Evolutionary conservation across 2,797 vertebrate genomes (phyloP).

Genomic region (Scarus forsteni): DNA sequence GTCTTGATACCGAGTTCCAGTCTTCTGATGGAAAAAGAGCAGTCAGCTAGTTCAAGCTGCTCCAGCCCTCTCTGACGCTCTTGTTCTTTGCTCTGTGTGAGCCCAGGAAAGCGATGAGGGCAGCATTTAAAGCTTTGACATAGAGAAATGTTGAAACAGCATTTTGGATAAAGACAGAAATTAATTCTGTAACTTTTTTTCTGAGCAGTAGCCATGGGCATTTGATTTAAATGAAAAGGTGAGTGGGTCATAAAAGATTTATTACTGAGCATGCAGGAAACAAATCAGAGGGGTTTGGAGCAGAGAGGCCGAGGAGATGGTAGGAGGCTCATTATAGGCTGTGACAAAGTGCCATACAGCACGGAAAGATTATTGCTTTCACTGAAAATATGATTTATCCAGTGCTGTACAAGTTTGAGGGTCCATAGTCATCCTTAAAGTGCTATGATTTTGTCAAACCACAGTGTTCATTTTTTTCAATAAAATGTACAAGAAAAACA

Average conservation of each 20-base stretch:
- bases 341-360: not conserved
- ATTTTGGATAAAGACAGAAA: slow-evolving; percentile 53
- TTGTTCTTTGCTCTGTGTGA: slow-evolving; percentile 19
- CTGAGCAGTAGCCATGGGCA: slow-evolving; percentile 26
- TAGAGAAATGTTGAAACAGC: slow-evolving; percentile 45
- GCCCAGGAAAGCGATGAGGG: slow-evolving; percentile 29
- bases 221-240: slow-evolving; percentile 50
- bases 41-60: slow-evolving; percentile 33
- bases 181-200: slow-evolving; percentile 34
- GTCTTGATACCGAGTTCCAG: slow-evolving; percentile 4
- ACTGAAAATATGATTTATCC: not conserved
- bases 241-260: slow-evolving; percentile 43
- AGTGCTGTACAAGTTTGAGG: no score
- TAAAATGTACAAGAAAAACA: no score
- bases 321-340: not conserved
- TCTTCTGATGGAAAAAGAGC: slow-evolving; percentile 11
- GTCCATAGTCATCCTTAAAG: no score
- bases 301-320: slow-evolving; percentile 16
- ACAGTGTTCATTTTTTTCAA: no score
- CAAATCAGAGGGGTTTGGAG: slow-evolving; percentile 31
- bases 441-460: no score
- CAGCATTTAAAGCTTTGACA: slow-evolving; percentile 34
- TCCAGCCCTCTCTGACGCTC: slow-evolving; percentile 12
- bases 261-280: slow-evolving; percentile 47
- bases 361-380: not conserved